Percentiles rank a stretch among this genome's conserved stretches.
These are phyloP conservation scores for Heterocephalus glaber DNA, from an alignment of 2,113 vertebrate species.

Conservation along the genomic window DNA sequence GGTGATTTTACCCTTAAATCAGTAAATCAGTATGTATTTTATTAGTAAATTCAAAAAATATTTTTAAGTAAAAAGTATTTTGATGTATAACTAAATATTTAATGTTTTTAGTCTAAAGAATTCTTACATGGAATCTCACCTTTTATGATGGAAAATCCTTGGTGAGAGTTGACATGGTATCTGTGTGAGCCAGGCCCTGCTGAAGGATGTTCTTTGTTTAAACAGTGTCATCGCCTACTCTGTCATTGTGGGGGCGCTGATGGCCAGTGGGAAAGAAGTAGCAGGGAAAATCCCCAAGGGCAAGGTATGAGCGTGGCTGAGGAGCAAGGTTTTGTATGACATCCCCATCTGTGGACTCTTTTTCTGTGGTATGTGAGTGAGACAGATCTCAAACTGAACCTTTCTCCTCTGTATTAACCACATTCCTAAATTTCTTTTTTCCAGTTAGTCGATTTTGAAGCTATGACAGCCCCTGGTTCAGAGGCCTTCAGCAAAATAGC, in stretches of 20 bases:
- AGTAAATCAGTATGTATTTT: not conserved
- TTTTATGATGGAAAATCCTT: not conserved
- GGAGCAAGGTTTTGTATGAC: not conserved
- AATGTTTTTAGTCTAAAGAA: not conserved
- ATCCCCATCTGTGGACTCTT: not conserved
- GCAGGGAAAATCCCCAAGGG: conserved; percentile 96
- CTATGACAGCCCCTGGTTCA: conserved; percentile 95
- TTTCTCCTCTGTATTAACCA: not conserved
- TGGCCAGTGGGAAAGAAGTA: conserved; percentile 98
- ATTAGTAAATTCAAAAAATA: not conserved
- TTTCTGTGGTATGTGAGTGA: not conserved
- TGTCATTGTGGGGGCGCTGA: conserved; percentile 95
- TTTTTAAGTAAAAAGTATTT: not conserved
- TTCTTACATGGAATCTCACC: not conserved
- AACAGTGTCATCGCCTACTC: conserved; percentile 96
- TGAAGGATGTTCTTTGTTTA: not conserved
- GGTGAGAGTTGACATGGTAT: not conserved
- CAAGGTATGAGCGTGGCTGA: conserved; percentile 87
- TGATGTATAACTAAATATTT: not conserved
- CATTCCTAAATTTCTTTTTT: conserved; percentile 38
- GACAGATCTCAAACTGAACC: not conserved
- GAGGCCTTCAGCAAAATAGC: conserved; percentile 95
- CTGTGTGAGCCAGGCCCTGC: not conserved
- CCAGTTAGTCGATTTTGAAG: conserved; percentile 98
- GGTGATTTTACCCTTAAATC: not conserved